phyloP scores from a whole-genome alignment of 53 echinoderm and acorn worm genomes.

The Henricia sp. region DNA sequence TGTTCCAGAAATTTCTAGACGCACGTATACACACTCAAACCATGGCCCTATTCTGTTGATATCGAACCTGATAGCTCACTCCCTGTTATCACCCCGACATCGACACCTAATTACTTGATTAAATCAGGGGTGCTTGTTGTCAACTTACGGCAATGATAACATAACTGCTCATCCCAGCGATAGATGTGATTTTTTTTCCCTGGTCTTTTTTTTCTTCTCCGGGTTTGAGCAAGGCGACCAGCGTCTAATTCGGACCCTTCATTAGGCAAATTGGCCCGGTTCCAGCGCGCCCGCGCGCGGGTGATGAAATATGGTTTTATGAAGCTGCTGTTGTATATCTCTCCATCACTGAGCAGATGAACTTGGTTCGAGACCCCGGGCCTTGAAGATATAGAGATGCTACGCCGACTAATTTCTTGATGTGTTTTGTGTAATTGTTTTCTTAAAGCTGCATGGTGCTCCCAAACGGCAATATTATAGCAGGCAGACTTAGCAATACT shows the following conservation, averaged over 20 bases:
- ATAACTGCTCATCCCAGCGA: slow-evolving; percentile 35
- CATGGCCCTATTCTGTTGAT: slow-evolving; percentile 20
- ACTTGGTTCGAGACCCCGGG: not conserved
- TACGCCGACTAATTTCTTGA: slow-evolving; percentile 33
- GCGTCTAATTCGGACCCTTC: slow-evolving; percentile 28
- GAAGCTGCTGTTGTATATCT: slow-evolving; percentile 17
- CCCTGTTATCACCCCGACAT: slow-evolving; percentile 48
- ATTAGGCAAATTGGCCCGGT: slow-evolving; percentile 56
- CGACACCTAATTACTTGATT: slow-evolving; percentile 62
- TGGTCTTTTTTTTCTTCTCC: not conserved
- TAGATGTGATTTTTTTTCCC: not conserved
- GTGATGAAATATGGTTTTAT: slow-evolving; percentile 57
- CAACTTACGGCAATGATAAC: slow-evolving; percentile 56
- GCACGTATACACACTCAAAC: not conserved
- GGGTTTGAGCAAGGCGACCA: not conserved
- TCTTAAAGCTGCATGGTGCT: slow-evolving; percentile 6
- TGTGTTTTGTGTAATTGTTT: slow-evolving; percentile 52
- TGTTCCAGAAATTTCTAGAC: too few species aligned
- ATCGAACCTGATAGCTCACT: not conserved
- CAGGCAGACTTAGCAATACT: too few species aligned
- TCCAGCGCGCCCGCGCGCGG: not conserved
- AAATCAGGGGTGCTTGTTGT: slow-evolving; percentile 58
- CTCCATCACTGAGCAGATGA: slow-evolving; percentile 13
- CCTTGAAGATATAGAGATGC: too few species aligned
- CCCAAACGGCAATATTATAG: too few species aligned